These are phyloP conservation scores for Chrysolina americana DNA, from an alignment of 2,888 invertebrate species.

Conservation along the genomic window DNA sequence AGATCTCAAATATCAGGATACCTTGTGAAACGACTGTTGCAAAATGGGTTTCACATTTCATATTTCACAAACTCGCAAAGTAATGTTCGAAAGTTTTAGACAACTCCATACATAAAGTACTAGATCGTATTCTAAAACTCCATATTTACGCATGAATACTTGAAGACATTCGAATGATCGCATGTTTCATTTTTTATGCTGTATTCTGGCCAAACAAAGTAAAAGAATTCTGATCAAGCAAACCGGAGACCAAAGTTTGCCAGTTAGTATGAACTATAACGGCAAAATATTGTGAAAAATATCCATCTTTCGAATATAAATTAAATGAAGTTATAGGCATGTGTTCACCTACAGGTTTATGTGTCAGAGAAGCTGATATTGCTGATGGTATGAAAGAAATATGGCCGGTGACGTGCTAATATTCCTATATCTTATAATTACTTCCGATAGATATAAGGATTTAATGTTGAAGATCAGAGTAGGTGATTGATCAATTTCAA, in stretches of 20 bases:
- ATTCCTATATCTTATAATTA: background rate
- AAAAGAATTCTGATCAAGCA: constrained; percentile 21
- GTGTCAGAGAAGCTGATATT: constrained; percentile 9
- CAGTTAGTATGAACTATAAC: constrained; percentile 27
- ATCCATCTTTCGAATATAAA: constrained; percentile 16
- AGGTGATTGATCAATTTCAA: background rate
- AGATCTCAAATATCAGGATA: background rate
- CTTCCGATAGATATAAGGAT: background rate
- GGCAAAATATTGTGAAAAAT: constrained; percentile 25
- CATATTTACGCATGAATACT: constrained; percentile 7
- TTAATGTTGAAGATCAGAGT: background rate
- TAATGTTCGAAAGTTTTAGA: background rate
- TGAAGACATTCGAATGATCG: constrained; percentile 1
- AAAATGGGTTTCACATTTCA: background rate
- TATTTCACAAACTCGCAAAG: constrained; percentile 1
- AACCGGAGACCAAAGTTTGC: constrained; percentile 26
- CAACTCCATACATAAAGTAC: constrained; percentile 12
- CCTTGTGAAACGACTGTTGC: background rate
- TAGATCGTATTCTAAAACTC: background rate
- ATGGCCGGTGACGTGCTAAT: constrained; percentile 1
- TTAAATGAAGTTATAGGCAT: constrained; percentile 20
- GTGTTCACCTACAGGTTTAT: constrained; percentile 11
- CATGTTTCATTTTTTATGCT: background rate
- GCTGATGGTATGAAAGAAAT: constrained; percentile 5
- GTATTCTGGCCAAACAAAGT: background rate